A percentile compares a stretch with the other conserved stretches of the same genome.
Evolutionary conservation across 1,140 invertebrate genomes (phyloP).

Genomic region (Leucophenga varia): DNA sequence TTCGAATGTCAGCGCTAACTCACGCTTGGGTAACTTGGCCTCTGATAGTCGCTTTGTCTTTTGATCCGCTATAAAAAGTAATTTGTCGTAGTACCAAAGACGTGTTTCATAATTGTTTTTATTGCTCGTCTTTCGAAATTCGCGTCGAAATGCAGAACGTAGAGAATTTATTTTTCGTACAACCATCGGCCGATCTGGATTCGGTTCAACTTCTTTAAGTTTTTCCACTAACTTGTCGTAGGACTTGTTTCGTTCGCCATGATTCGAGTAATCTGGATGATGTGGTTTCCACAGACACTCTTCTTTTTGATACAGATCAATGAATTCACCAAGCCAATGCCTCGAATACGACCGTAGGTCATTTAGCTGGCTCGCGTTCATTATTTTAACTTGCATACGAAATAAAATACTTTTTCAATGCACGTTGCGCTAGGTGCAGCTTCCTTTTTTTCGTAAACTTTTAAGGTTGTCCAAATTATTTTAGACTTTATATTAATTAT

Average conservation of each 20-base stretch:
- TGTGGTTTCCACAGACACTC: constrained; percentile 55
- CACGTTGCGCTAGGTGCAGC: too few relatives aligned
- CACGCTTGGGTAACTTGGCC: constrained; percentile 29
- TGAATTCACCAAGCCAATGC: constrained; percentile 54
- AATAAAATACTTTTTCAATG: too few relatives aligned
- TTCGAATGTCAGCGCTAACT: constrained; percentile 35
- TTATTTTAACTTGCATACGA: constrained; percentile 14
- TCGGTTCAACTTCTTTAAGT: constrained; percentile 50
- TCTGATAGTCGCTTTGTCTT: constrained; percentile 34
- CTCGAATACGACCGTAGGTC: constrained; percentile 49
- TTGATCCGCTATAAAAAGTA: constrained; percentile 51
- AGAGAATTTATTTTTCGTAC: constrained; percentile 51
- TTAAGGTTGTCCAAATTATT: too few relatives aligned
- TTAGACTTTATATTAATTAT: too few relatives aligned
- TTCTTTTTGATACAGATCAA: constrained; percentile 51
- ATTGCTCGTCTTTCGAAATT: constrained; percentile 38
- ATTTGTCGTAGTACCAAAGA: constrained; percentile 51
- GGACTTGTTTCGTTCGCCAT: constrained; percentile 41
- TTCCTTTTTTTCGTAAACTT: too few relatives aligned
- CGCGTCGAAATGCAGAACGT: constrained; percentile 45
- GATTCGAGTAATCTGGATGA: constrained; percentile 54
- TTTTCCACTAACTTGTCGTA: constrained; percentile 52
- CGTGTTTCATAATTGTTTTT: constrained; percentile 50
- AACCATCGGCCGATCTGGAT: constrained; percentile 51
- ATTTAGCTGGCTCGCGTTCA: constrained; percentile 34